Percentiles rank a stretch among this genome's conserved stretches.
These are phyloP conservation scores for Corticium candelabrum DNA, from an alignment of 37 sponge, comb jelly and placozoan species.

Conservation along the genomic window DNA sequence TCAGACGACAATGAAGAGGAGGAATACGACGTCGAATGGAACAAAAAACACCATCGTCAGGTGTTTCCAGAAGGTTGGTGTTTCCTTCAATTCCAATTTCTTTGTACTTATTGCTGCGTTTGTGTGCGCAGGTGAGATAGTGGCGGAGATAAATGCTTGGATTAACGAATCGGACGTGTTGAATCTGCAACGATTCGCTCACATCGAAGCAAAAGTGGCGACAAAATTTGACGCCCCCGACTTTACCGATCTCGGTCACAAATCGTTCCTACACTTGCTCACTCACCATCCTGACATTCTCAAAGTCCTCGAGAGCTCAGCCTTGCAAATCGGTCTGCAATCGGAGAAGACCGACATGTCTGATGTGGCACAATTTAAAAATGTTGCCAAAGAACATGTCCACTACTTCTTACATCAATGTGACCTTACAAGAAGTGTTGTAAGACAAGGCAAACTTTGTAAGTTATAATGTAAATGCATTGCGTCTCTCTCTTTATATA, in stretches of 20 bases:
- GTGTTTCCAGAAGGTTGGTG: background rate
- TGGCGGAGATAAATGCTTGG: background rate
- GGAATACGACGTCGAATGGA: background rate
- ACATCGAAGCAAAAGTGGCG: constrained; percentile 10
- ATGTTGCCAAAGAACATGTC: background rate
- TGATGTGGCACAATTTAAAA: background rate
- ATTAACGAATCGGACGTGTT: constrained; percentile 19
- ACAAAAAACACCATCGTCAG: background rate
- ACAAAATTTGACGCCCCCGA: constrained; percentile 11
- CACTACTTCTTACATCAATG: background rate
- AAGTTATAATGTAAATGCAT: background rate
- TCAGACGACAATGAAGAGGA: background rate
- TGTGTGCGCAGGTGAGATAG: constrained; percentile 28
- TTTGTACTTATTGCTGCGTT: no score
- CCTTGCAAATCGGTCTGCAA: no score
- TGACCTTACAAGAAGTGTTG: background rate
- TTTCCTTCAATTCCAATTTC: no score
- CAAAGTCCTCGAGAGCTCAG: no score
- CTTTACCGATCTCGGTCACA: constrained; percentile 29
- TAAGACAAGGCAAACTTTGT: no score
- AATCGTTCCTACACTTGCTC: constrained; percentile 37
- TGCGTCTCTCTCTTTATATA: background rate
- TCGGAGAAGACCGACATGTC: background rate
- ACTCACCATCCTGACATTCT: no score
- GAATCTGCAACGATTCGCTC: constrained; percentile 23